Base-by-base conservation (phyloP, 2,113 vertebrate species). In the Nothoprocta pentlandii region DNA sequence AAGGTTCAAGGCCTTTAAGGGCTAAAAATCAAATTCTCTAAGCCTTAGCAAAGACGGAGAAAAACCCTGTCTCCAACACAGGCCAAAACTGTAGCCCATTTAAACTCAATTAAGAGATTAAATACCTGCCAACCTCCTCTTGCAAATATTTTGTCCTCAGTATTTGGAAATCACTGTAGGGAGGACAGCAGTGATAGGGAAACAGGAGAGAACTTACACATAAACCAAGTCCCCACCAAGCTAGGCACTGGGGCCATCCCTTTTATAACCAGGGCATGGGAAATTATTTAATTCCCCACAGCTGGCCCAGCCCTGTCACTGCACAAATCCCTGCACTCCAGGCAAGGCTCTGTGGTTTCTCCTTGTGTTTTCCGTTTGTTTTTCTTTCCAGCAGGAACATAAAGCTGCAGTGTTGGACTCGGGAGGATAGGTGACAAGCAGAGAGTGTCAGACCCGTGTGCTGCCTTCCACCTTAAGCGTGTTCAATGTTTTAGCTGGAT, bases 331-430 rank as follows among this genome's bases (percentile, higher is more conserved):
- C 36, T 75, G 64, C 54, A 16, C 88, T 73, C 85, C 76, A 56
- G 82, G 63, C 76, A 8, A 11, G 36, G 68, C 76, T 90, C 85
- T 93, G 94, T 36, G 19, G 61, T 96, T 92, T 93, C 80, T 92
- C 90, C 85, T 58, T 49, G 78, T 90, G 90, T 93, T 78, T 66
- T 42, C 87, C 16, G 87, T 88, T 93, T 94, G 87, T 94, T 97
- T 95, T 95, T 86, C 87, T 95, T 95, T 94, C 90, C 85, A 94
- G 88, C 76, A 90, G 90, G 36, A 87, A 2, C 80, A 28, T 25
- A 41, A 77, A 73, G 89, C 75, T 67, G 5, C 79, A 56, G n/a
- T 2, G 85, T 14, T 75, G 76, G 61, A 3, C 74, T 64, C 91
- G 82, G 32, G 4, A 16, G 47, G 1, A 25, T 0, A 59, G 93